These are phyloP conservation scores for Dipus sagitta DNA, from an alignment of 2,797 vertebrate genomes.

Conservation along the genomic window DNA sequence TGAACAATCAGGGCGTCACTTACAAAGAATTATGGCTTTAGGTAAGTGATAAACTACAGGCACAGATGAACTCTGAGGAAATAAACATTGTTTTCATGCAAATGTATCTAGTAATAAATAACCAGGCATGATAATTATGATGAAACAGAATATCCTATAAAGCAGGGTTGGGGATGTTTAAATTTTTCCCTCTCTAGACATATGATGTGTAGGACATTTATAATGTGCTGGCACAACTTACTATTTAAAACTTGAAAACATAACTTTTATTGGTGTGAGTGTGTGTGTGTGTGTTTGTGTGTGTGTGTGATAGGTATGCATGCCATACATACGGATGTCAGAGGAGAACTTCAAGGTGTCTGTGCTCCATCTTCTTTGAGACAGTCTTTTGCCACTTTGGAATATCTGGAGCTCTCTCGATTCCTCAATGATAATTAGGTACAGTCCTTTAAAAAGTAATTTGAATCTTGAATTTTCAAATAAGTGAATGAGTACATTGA, in stretches of 20 bases:
- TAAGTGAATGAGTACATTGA: slow-evolving; percentile 56
- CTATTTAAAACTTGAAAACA: slow-evolving; percentile 17
- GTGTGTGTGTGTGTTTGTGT: too few species aligned
- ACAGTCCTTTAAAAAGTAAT: background rate
- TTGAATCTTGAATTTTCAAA: slow-evolving; percentile 60
- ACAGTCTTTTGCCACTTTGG: background rate
- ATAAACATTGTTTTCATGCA: slow-evolving; percentile 83
- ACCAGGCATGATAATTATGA: slow-evolving; percentile 75
- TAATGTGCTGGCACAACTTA: background rate
- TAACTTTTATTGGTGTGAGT: too few species aligned
- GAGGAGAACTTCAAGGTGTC: too few species aligned
- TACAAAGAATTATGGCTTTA: slow-evolving; percentile 84
- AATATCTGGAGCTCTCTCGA: background rate
- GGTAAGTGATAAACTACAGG: slow-evolving; percentile 78
- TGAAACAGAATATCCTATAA: slow-evolving; percentile 64
- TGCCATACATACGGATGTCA: too few species aligned
- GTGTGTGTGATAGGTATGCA: too few species aligned
- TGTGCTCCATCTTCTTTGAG: too few species aligned
- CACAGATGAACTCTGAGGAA: slow-evolving; percentile 81
- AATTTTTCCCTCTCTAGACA: slow-evolving; percentile 33
- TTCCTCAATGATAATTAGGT: background rate
- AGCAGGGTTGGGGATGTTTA: slow-evolving; percentile 23
- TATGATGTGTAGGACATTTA: slow-evolving; percentile 4
- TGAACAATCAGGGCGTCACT: slow-evolving; percentile 83
- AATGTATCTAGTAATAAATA: slow-evolving; percentile 80